Evolutionary conservation across 2,113 vertebrate genomes (phyloP).

Genomic region (Platycercus adscitus): DNA sequence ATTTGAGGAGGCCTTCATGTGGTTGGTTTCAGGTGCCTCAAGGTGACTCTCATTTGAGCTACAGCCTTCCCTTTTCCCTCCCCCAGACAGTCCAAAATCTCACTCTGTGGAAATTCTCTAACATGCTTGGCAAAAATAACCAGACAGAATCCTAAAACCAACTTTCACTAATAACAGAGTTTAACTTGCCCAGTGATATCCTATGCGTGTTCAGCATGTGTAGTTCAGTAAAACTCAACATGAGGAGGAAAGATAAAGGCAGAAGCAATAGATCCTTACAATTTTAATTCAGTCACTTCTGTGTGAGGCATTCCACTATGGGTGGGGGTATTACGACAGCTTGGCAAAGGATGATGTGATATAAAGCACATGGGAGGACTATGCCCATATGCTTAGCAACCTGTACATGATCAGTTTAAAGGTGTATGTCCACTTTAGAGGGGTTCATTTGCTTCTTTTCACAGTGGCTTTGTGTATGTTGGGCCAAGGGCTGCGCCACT

Average conservation of each 20-base stretch:
- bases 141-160: neutral
- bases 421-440: neutral
- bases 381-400: neutral
- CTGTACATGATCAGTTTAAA: neutral
- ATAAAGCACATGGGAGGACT: neutral
- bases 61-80: fast-evolving
- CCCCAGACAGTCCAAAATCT: fast-evolving
- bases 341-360: neutral
- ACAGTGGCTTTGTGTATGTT: neutral
- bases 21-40: neutral
- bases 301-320: neutral
- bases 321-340: neutral
- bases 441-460: too few relatives aligned
- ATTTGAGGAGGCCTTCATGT: neutral
- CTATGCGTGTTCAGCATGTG: neutral
- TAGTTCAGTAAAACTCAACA: neutral
- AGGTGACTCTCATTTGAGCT: neutral
- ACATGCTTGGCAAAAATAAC: neutral
- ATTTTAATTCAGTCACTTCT: neutral
- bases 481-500: neutral
- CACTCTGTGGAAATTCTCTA: neutral
- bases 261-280: neutral
- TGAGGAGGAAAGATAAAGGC: neutral
- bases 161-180: neutral
- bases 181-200: neutral